phyloP scores from a whole-genome alignment of 1,140 invertebrate species.

The Orchesella cincta region DNA sequence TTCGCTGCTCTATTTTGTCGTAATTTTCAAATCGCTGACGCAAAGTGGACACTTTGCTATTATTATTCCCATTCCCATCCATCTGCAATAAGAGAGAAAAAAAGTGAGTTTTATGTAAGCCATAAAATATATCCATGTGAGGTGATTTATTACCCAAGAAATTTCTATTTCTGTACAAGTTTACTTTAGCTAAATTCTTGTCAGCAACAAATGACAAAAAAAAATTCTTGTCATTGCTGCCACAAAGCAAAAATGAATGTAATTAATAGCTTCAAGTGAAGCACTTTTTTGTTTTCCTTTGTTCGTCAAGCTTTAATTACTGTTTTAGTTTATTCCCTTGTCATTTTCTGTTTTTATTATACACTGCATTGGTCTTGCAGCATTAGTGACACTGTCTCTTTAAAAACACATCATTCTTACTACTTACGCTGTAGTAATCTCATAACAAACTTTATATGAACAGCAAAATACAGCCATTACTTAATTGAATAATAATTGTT shows the following conservation, averaged over 20 bases:
- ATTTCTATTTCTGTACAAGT: no score
- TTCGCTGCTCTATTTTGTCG: background rate
- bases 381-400: background rate
- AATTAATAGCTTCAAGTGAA: background rate
- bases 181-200: background rate
- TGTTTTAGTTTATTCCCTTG: background rate
- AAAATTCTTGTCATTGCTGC: no score
- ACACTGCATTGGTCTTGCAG: background rate
- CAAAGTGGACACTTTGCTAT: slow-evolving; percentile 48
- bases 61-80: slow-evolving; percentile 32
- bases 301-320: background rate
- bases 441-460: background rate
- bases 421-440: background rate
- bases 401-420: background rate
- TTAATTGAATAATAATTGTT: background rate
- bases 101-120: background rate
- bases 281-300: background rate
- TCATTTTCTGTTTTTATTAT: background rate
- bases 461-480: background rate
- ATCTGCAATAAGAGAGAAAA: background rate
- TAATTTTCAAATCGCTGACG: slow-evolving; percentile 46
- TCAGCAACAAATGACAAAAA: background rate
- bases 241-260: background rate
- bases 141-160: background rate
- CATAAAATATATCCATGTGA: no score